phyloP scores from a whole-genome alignment of 2,888 invertebrate species.

The Acronicta psi region DNA sequence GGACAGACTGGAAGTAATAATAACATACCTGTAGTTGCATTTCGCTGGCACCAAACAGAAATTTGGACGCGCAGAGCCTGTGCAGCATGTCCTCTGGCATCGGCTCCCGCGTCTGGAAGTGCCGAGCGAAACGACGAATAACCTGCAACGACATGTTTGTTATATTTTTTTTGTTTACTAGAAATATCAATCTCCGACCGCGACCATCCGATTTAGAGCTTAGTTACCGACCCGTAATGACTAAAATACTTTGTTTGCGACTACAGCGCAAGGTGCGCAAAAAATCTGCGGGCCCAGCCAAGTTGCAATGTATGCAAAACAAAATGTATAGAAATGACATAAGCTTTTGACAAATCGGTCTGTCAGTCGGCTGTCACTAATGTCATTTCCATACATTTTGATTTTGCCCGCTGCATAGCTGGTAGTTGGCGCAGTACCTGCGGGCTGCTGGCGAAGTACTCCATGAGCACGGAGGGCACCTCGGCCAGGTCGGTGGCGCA shows the following conservation, averaged over 20 bases:
- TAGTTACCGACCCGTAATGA: background rate
- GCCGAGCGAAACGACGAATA: conserved; percentile 95
- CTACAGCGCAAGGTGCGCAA: too few species aligned
- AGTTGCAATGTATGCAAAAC: too few species aligned
- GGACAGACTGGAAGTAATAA: background rate
- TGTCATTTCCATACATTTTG: too few species aligned
- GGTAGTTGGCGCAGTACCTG: conserved; percentile 73
- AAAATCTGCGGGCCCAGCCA: too few species aligned
- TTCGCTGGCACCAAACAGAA: conserved; percentile 96
- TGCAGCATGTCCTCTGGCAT: conserved; percentile 93
- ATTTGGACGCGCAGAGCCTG: conserved; percentile 95
- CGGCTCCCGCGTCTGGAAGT: conserved; percentile 95
- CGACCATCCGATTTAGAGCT: too few species aligned
- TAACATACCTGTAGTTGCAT: conserved; percentile 92
- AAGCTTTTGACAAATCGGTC: too few species aligned
- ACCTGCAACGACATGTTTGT: conserved; percentile 84
- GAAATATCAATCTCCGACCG: too few species aligned
- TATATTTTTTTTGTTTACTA: too few species aligned
- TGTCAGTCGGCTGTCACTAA: too few species aligned
- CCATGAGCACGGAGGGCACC: conserved; percentile 99
- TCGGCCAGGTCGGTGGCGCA: conserved; percentile 99
- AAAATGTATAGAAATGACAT: too few species aligned
- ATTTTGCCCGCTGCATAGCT: too few species aligned
- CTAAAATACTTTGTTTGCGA: too few species aligned
- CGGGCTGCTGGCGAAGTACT: conserved; percentile 97